A percentile compares a stretch with the other conserved stretches of the same genome.
These are phyloP conservation scores for Corella eumyota DNA, from an alignment of 23 tunicate genomes.

Conservation along the genomic window DNA sequence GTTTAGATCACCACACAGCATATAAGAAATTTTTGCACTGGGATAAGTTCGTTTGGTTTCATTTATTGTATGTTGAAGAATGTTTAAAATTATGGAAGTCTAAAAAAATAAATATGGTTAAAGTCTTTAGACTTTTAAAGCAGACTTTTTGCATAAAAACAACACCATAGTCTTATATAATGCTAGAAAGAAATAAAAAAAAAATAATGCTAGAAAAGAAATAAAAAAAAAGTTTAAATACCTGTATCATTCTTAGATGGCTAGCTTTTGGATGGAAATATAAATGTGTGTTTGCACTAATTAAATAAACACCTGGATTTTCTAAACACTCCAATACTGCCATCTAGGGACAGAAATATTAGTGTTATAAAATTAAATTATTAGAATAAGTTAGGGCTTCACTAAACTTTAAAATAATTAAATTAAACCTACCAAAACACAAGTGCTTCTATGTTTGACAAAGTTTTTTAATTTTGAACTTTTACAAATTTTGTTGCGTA, in stretches of 20 bases:
- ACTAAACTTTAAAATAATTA: not conserved
- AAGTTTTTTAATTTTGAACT: constrained; percentile 2
- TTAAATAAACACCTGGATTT: constrained; percentile 20
- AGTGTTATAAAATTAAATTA: not conserved
- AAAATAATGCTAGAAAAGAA: no score
- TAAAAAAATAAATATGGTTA: not conserved
- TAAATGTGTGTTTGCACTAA: constrained; percentile 81
- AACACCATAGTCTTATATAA: no score
- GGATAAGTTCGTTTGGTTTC: not conserved
- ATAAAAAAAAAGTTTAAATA: not conserved
- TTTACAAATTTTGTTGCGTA: not conserved
- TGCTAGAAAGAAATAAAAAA: no score
- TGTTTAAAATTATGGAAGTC: constrained; percentile 9
- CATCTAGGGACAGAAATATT: no score
- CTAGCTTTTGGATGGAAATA: constrained; percentile 91
- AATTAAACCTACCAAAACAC: constrained; percentile 22
- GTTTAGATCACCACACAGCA: constrained; percentile 89
- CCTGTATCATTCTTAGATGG: constrained; percentile 62
- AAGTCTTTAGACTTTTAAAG: not conserved
- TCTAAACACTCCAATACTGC: constrained; percentile 32
- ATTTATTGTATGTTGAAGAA: constrained; percentile 1
- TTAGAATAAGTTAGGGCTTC: not conserved
- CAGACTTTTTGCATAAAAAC: no score
- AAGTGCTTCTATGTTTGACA: constrained; percentile 16
- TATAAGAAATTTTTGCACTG: constrained; percentile 2